Conservation (phyloP, 2,888 invertebrate species). For the Ashinkailepas kermadecensis region DNA sequence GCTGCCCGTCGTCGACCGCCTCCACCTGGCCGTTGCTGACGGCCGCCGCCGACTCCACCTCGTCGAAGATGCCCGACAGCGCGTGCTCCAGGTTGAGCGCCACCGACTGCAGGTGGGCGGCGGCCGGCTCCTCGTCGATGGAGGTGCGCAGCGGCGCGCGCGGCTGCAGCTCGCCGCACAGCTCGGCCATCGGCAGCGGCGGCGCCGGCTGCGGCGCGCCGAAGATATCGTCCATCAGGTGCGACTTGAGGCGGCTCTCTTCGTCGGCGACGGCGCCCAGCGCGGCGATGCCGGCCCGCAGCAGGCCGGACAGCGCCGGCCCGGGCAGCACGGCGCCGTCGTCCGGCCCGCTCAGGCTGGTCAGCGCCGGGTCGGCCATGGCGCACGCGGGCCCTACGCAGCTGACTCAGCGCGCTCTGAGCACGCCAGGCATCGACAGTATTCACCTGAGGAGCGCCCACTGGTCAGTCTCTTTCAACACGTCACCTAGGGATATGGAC, state of each 20-base stretch:
- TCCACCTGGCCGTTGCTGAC: background rate
- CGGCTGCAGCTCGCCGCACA: background rate
- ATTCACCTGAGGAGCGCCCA: too few relatives aligned
- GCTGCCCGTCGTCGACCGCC: background rate
- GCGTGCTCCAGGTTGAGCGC: slow-evolving; percentile 2
- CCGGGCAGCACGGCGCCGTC: background rate
- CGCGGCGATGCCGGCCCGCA: background rate
- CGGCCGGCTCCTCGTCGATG: background rate
- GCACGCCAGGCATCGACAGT: too few relatives aligned
- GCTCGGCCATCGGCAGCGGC: background rate
- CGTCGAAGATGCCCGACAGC: background rate
- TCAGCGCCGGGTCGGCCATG: background rate
- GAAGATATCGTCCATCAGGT: background rate
- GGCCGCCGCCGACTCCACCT: background rate
- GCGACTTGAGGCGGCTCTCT: background rate
- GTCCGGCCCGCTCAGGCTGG: background rate
- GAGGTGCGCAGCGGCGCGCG: slow-evolving; percentile 2
- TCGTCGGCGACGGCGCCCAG: background rate
- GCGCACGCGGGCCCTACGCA: too few relatives aligned
- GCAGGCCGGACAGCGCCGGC: background rate
- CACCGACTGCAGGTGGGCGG: background rate
- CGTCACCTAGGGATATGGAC: too few relatives aligned
- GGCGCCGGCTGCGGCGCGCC: background rate
- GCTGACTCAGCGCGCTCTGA: too few relatives aligned
- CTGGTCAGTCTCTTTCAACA: too few relatives aligned